Evolutionary conservation across 1,140 invertebrate genomes (phyloP).

Genomic region (Metaphire vulgaris): DNA sequence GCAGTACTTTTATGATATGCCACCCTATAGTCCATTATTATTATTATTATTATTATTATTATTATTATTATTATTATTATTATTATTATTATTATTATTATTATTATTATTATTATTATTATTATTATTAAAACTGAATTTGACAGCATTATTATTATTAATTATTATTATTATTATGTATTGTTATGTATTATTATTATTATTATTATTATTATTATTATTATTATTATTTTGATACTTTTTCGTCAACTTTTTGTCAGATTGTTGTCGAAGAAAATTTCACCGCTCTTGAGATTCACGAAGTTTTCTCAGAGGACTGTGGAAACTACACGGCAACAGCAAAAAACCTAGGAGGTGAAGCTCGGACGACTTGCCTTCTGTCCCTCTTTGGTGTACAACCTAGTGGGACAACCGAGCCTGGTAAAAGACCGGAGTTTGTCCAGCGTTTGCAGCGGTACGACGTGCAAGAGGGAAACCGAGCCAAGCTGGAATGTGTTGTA

Average conservation of each 20-base stretch:
- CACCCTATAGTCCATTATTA: too few species aligned
- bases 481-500: constrained; percentile 53
- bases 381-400: constrained; percentile 35
- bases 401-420: not conserved
- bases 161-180: too few species aligned
- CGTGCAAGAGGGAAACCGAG: constrained; percentile 55
- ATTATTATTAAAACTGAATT: too few species aligned
- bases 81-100: too few species aligned
- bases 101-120: too few species aligned
- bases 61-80: too few species aligned
- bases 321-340: constrained; percentile 93
- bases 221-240: not conserved
- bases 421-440: constrained; percentile 59
- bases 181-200: too few species aligned
- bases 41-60: too few species aligned
- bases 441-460: constrained; percentile 63
- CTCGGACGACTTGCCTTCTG: constrained; percentile 43
- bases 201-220: not conserved
- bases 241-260: constrained; percentile 37
- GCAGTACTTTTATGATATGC: too few species aligned
- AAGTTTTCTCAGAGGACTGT: constrained; percentile 94
- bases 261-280: constrained; percentile 43
- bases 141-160: too few species aligned
- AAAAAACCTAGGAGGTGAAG: constrained; percentile 79
- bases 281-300: constrained; percentile 73